Percentiles rank a stretch among this genome's conserved stretches.
phyloP scores from a whole-genome alignment of 2,888 invertebrate genomes.

The Isoperla grammatica region DNA sequence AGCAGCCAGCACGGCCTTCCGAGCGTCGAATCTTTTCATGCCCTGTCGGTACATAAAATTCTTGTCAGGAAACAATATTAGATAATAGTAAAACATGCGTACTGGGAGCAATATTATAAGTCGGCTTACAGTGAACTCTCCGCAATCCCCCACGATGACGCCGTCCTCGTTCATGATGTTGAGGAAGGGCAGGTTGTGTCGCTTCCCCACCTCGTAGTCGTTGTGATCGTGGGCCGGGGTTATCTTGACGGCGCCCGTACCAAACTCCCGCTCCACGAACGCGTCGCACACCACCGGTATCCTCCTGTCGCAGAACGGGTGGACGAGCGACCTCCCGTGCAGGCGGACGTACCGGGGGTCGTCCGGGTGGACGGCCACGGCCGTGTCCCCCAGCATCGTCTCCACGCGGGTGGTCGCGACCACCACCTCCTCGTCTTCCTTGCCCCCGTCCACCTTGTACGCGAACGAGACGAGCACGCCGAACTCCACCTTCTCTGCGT shows the following conservation, averaged over 20 bases:
- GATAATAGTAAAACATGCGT: no score
- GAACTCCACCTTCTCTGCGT: constrained; percentile 85
- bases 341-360: constrained; percentile 78
- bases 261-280: constrained; percentile 92
- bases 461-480: constrained; percentile 90
- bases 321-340: constrained; percentile 73
- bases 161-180: constrained; percentile 91
- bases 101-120: no score
- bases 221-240: constrained; percentile 97
- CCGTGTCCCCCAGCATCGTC: constrained; percentile 97
- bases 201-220: constrained; percentile 92
- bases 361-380: constrained; percentile 95
- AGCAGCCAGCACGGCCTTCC: constrained; percentile 71
- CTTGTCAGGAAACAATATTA: no score
- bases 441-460: constrained; percentile 67
- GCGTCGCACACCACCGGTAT: constrained; percentile 88
- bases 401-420: constrained; percentile 98
- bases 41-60: constrained; percentile 50
- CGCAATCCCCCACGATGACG: constrained; percentile 72
- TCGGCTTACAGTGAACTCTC: constrained; percentile 65
- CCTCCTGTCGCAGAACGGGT: constrained; percentile 80
- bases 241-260: constrained; percentile 98
- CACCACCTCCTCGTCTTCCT: constrained; percentile 66
- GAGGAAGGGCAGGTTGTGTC: constrained; percentile 79
- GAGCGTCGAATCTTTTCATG: constrained; percentile 86